phyloP scores from a whole-genome alignment of 2,797 vertebrate genomes.

The Lerista edwardsae region DNA sequence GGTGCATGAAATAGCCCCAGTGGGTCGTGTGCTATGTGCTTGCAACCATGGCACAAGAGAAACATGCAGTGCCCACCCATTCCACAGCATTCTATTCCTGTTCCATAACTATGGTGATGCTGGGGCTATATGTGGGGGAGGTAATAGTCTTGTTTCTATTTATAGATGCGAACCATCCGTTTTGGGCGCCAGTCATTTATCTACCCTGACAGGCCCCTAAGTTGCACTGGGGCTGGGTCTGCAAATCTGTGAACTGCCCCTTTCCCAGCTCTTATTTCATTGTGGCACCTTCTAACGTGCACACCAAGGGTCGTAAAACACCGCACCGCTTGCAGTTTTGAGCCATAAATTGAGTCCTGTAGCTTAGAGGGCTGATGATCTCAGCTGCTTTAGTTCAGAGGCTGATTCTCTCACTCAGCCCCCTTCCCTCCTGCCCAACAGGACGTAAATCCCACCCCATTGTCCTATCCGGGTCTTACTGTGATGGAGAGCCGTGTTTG shows the following conservation, averaged over 20 bases:
- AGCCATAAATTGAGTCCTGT: neutral
- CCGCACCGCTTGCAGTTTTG: neutral
- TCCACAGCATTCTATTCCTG: neutral
- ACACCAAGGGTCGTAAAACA: conserved; percentile 36
- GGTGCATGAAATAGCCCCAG: neutral
- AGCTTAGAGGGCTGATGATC: conserved; percentile 20
- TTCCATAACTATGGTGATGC: neutral
- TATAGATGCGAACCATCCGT: conserved; percentile 4
- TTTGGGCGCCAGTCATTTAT: neutral
- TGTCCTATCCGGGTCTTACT: conserved; percentile 14
- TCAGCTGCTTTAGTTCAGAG: neutral
- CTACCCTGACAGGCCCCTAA: conserved; percentile 10
- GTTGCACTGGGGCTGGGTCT: neutral
- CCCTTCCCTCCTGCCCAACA: neutral
- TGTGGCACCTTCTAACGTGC: conserved; percentile 13
- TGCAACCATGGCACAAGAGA: no score
- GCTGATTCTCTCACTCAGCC: no score
- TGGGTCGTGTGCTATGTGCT: no score
- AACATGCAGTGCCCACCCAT: no score
- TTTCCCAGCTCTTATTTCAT: neutral
- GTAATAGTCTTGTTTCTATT: conserved; percentile 12
- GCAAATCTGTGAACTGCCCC: conserved; percentile 9
- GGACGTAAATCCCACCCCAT: conserved; percentile 19
- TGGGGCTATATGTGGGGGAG: neutral
- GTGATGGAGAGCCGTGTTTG: conserved; percentile 13